A percentile compares a stretch with the other conserved stretches of the same genome.
Evolutionary conservation across 2,797 vertebrate genomes (phyloP).

Genomic region (Cetoscarus ocellatus): DNA sequence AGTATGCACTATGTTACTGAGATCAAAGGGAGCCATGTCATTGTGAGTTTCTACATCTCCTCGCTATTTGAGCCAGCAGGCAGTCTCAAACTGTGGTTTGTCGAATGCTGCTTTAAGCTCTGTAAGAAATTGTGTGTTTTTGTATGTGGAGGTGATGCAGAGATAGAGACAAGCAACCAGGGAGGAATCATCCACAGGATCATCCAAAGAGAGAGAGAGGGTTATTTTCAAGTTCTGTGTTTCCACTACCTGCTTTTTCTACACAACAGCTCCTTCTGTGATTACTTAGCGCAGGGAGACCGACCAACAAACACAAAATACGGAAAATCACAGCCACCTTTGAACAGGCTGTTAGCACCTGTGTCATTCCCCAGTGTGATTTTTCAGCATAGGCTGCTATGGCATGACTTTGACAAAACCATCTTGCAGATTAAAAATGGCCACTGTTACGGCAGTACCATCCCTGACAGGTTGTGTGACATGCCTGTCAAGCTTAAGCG

Average conservation of each 20-base stretch:
- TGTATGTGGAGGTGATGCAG: conserved; percentile 15
- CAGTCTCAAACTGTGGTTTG: conserved; percentile 35
- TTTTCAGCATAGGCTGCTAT: too few species aligned
- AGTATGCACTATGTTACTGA: conserved; percentile 65
- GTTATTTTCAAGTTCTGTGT: conserved; percentile 17
- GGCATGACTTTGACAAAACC: too few species aligned
- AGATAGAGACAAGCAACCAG: conserved; percentile 13
- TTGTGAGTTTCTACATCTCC: conserved; percentile 52
- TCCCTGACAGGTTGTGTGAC: too few species aligned
- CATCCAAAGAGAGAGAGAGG: conserved; percentile 13
- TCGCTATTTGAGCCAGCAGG: conserved; percentile 35
- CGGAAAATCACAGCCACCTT: not conserved
- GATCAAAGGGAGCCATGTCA: conserved; percentile 74
- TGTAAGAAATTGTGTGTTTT: conserved; percentile 35
- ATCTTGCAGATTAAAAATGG: too few species aligned
- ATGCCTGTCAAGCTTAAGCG: too few species aligned
- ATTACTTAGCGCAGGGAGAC: conserved; percentile 3
- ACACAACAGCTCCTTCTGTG: conserved; percentile 1
- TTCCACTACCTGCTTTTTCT: conserved; percentile 10
- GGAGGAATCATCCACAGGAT: conserved; percentile 13
- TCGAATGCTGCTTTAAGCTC: conserved; percentile 37
- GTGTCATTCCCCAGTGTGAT: not conserved
- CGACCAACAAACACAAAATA: not conserved
- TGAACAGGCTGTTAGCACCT: not conserved
- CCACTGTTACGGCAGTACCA: too few species aligned